Percentiles rank a stretch among this genome's conserved stretches.
Conservation (phyloP, 2,888 invertebrate species). For the Stenotaenia linearis region DNA sequence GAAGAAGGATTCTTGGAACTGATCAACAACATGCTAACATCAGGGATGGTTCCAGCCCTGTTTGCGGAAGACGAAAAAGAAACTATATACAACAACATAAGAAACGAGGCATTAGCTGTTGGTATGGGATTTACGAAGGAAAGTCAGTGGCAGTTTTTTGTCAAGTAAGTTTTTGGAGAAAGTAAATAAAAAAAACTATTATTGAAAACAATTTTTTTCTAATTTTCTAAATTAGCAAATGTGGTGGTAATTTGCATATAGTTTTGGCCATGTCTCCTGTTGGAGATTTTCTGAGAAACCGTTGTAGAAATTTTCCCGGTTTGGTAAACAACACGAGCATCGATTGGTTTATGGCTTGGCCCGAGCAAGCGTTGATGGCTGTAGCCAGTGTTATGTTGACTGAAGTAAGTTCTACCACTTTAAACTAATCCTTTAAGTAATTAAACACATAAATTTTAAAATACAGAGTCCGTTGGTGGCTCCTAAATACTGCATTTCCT, state of each 20-base stretch:
- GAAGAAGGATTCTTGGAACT: constrained; percentile 69
- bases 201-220: neutral
- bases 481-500: constrained; percentile 59
- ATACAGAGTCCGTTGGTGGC: constrained; percentile 62
- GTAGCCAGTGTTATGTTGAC: constrained; percentile 79
- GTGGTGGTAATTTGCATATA: constrained; percentile 79
- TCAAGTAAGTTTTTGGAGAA: constrained; percentile 43
- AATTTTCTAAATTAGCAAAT: constrained; percentile 48
- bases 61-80: constrained; percentile 87
- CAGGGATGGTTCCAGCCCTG: constrained; percentile 78
- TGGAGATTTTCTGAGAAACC: constrained; percentile 71
- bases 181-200: neutral
- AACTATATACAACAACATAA: constrained; percentile 62
- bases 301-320: constrained; percentile 86
- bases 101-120: constrained; percentile 63
- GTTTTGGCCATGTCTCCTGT: constrained; percentile 85
- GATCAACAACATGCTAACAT: constrained; percentile 85
- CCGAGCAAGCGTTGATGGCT: constrained; percentile 76
- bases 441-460: neutral
- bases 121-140: constrained; percentile 72
- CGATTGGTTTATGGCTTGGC: constrained; percentile 94
- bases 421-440: neutral
- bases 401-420: constrained; percentile 57
- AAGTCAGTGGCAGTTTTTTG: constrained; percentile 78
- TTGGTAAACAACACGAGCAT: constrained; percentile 86